Percentiles rank a stretch among this genome's conserved stretches.
Conservation (phyloP, 2,888 invertebrate genomes). For the Thysanoteuthis rhombus region DNA sequence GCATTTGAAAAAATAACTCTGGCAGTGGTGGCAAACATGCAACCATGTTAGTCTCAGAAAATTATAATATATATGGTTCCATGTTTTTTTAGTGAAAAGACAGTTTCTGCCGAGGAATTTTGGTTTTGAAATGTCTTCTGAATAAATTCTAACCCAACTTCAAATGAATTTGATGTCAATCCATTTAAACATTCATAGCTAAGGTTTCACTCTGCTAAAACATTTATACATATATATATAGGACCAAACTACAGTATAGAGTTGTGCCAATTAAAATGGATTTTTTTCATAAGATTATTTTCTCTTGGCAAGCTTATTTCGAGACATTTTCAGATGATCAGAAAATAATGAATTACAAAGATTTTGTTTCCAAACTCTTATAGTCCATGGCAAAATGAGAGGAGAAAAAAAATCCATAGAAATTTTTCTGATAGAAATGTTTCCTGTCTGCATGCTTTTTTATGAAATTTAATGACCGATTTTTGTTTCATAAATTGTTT, state of each 20-base stretch:
- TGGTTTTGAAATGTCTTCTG: too few relatives aligned
- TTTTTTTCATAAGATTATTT: neutral
- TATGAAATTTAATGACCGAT: neutral
- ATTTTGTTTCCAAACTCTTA: neutral
- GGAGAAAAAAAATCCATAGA: neutral
- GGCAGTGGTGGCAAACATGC: too few relatives aligned
- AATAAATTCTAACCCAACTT: neutral
- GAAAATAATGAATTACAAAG: neutral
- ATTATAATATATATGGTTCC: neutral
- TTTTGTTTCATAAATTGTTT: neutral
- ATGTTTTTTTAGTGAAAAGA: neutral
- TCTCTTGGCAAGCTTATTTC: neutral
- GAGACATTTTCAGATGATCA: neutral
- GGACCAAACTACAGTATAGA: neutral
- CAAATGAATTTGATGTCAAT: neutral
- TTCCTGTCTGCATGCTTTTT: neutral
- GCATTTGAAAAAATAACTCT: too few relatives aligned
- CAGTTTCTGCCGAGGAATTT: neutral
- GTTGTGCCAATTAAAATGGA: neutral
- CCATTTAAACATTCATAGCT: neutral
- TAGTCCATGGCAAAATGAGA: neutral
- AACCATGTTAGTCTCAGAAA: too few relatives aligned
- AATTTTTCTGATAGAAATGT: neutral
- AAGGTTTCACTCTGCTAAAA: too few relatives aligned
- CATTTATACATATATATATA: too few relatives aligned